phyloP scores from a whole-genome alignment of 1,140 invertebrate genomes.

The Orussus abietinus region DNA sequence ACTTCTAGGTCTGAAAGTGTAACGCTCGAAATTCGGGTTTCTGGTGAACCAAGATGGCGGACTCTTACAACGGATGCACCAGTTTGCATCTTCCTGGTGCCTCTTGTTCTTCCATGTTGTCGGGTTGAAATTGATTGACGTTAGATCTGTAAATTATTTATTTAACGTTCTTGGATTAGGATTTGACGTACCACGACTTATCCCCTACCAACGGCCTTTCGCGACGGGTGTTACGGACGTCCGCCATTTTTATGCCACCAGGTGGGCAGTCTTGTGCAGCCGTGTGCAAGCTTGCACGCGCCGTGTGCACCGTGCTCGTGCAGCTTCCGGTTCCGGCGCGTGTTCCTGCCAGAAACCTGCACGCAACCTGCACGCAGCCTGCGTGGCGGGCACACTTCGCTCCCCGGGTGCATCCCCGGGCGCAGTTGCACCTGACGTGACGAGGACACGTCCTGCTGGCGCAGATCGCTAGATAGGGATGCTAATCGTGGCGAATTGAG shows the following conservation, averaged over 20 bases:
- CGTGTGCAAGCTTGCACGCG: conserved; percentile 21
- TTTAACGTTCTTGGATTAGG: too few species aligned
- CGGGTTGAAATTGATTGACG: too few species aligned
- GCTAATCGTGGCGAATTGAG: conserved; percentile 40
- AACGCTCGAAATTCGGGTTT: too few species aligned
- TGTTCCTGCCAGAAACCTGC: conserved; percentile 21
- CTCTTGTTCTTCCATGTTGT: too few species aligned
- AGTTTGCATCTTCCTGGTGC: too few species aligned
- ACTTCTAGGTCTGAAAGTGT: too few species aligned
- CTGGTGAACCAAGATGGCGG: too few species aligned
- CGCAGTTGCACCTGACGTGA: conserved; percentile 40
- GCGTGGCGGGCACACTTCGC: conserved; percentile 4
- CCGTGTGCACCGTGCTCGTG: conserved; percentile 27
- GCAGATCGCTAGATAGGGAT: conserved; percentile 37
- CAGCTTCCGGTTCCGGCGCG: conserved; percentile 38
- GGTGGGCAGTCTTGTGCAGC: conserved; percentile 16
- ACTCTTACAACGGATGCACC: too few species aligned
- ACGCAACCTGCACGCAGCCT: conserved; percentile 15
- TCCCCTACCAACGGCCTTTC: too few species aligned
- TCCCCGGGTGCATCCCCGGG: conserved; percentile 11
- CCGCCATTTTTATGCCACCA: background rate
- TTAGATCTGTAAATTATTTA: too few species aligned
- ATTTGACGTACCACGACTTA: too few species aligned
- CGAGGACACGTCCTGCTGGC: conserved; percentile 26
- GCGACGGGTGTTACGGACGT: background rate